Conservation (phyloP, 2,888 invertebrate species). For the Seladonia tumulorum region DNA sequence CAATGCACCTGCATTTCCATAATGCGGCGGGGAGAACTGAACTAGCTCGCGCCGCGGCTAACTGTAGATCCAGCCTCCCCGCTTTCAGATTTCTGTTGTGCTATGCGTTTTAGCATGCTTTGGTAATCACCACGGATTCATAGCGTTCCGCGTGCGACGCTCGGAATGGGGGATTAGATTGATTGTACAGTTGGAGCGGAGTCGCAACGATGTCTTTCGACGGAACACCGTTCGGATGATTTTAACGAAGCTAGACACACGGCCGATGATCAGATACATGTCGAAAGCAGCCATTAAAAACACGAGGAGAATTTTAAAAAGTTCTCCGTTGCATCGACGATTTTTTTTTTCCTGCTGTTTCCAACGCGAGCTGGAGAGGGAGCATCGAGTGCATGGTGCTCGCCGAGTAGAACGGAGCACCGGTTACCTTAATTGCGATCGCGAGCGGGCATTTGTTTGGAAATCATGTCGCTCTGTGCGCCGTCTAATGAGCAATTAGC, state of each 20-base stretch:
- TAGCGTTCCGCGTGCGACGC: not conserved
- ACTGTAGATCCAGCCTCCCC: slow-evolving; percentile 23
- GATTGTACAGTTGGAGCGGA: not conserved
- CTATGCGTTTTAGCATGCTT: not conserved
- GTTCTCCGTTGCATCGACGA: not conserved
- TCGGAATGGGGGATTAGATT: not conserved
- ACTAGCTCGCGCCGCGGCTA: slow-evolving; percentile 7
- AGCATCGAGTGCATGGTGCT: slow-evolving; percentile 53
- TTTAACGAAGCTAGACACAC: not conserved
- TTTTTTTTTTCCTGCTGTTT: slow-evolving; percentile 29
- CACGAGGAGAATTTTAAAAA: slow-evolving; percentile 16
- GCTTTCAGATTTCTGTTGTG: not conserved
- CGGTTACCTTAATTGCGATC: slow-evolving; percentile 51
- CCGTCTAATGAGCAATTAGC: slow-evolving; percentile 64
- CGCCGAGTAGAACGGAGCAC: slow-evolving; percentile 62
- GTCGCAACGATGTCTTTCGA: not conserved
- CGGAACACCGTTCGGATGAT: not conserved
- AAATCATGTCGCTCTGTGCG: slow-evolving; percentile 53
- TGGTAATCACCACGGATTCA: not conserved
- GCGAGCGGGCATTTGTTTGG: slow-evolving; percentile 28
- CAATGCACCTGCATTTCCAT: slow-evolving; percentile 3
- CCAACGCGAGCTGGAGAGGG: slow-evolving; percentile 15
- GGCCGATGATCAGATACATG: not conserved
- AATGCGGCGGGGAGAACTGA: slow-evolving; percentile 18
- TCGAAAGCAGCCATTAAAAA: not conserved